Conservation (phyloP, 2,888 invertebrate species). For the Lycocerus yunnanus region DNA sequence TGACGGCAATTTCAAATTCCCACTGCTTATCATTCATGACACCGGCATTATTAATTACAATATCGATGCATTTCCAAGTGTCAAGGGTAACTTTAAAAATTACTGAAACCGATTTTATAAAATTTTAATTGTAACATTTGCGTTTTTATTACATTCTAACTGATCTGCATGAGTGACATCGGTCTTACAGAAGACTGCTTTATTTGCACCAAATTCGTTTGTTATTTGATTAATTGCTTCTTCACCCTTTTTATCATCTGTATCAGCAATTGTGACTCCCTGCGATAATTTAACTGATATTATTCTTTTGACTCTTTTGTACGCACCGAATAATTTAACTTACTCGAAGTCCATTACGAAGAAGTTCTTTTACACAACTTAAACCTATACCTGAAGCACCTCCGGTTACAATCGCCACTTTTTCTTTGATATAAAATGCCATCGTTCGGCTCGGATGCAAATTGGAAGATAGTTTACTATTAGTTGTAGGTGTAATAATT, state of each 20-base stretch:
- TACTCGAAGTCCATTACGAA: slow-evolving; percentile 18
- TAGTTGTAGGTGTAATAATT: too few relatives aligned
- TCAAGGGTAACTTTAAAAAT: slow-evolving; percentile 50
- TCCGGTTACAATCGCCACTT: slow-evolving; percentile 22
- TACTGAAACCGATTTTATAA: slow-evolving; percentile 45
- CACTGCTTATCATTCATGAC: slow-evolving; percentile 78
- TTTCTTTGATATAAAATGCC: slow-evolving; percentile 16
- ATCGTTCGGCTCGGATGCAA: slow-evolving; percentile 5
- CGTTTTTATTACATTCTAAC: slow-evolving; percentile 65
- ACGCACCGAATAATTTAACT: not conserved
- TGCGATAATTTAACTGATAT: slow-evolving; percentile 29
- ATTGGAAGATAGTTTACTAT: too few relatives aligned
- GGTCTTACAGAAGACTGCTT: slow-evolving; percentile 70
- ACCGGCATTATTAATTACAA: slow-evolving; percentile 75
- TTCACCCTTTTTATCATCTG: slow-evolving; percentile 57
- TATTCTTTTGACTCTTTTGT: not conserved
- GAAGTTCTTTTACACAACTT: slow-evolving; percentile 15
- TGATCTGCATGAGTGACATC: slow-evolving; percentile 76
- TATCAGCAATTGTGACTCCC: slow-evolving; percentile 47
- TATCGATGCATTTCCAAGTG: slow-evolving; percentile 56
- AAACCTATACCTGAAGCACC: slow-evolving; percentile 21
- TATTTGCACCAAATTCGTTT: slow-evolving; percentile 68
- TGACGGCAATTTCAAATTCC: slow-evolving; percentile 69
- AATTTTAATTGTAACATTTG: not conserved
- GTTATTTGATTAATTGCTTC: slow-evolving; percentile 65